Evolutionary conservation across 1,140 invertebrate genomes (phyloP).

Genomic region (Eumeta japonica): DNA sequence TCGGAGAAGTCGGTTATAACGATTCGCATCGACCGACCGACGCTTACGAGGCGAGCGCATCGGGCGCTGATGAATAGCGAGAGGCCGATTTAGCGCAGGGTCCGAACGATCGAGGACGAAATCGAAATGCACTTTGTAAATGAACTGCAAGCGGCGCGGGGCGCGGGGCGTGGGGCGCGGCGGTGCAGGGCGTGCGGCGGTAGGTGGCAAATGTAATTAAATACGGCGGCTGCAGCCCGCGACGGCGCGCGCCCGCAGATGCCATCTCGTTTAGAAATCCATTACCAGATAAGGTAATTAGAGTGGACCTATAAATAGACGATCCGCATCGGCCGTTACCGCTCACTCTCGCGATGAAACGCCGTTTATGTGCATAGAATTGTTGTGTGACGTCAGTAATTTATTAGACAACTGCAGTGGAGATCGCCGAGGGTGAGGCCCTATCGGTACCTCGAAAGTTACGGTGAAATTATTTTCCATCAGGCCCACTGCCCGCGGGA

Average conservation of each 20-base stretch:
- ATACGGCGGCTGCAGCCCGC: too few relatives aligned
- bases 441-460: too few relatives aligned
- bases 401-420: neutral
- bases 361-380: too few relatives aligned
- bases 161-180: constrained; percentile 10
- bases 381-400: too few relatives aligned
- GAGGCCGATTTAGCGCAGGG: constrained; percentile 45
- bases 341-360: too few relatives aligned
- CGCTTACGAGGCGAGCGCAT: too few relatives aligned
- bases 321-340: neutral
- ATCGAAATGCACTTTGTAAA: constrained; percentile 58
- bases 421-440: too few relatives aligned
- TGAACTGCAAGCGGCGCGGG: constrained; percentile 37
- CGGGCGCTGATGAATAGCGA: constrained; percentile 51
- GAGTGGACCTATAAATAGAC: too few relatives aligned
- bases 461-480: too few relatives aligned
- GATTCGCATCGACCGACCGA: too few relatives aligned
- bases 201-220: constrained; percentile 45
- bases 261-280: constrained; percentile 15
- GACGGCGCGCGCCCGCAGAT: constrained; percentile 34
- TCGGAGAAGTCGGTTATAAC: too few relatives aligned
- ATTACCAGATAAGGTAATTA: constrained; percentile 8
- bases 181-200: constrained; percentile 11
- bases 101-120: constrained; percentile 41
- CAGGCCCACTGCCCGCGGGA: too few relatives aligned